Base-by-base conservation (phyloP, 2,113 vertebrate genomes). In the Gambusia affinis region DNA sequence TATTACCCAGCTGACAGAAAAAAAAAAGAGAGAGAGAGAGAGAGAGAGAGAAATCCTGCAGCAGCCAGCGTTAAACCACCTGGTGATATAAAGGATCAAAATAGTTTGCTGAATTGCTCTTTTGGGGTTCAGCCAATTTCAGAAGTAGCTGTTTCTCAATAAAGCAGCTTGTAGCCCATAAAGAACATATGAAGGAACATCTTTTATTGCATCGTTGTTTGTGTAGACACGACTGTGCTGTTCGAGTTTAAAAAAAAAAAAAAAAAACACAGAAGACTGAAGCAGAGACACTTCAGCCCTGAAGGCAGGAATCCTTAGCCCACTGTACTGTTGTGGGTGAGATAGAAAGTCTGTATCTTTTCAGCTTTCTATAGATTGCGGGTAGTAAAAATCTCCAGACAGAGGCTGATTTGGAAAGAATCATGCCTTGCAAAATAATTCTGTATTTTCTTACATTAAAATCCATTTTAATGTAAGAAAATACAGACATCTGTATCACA, bases 41-140 rank as follows among this genome's bases (percentile, higher is more conserved):
- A 47, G 39, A 42, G 39, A 39, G 51, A 33, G 0, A 54, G 63
- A 39, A 1, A 22, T 73, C 72, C 68, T 88, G 67, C 68, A 70
- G 31, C 3, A 31, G 63, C 64, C 51, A 44, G 67, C n/a, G 28
- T 78, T 76, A 70, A 81, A 73, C 65, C 69, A 73, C 61, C 75
- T 62, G 79, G 28, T 83, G 73, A 78, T 84, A 61, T 51, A 54
- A 77, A 31, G 60, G 63, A 82, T 61, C 37, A 71, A 73, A 74
- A 81, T 63, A 72, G 72, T 71, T 81, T 60, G 42, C 27, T 67
- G 71, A 84, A 87, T 70, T 79, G 72, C 83, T 79, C 72, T 77
- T 76, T 75, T 4, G 62, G 60, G 65, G 68, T 73, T 82, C 60
- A 76, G 35, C 77, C 76, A 1, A 79, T 88, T 87, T 79, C 66